A percentile compares a stretch with the other conserved stretches of the same genome.
Conservation (phyloP, 1,140 invertebrate genomes). For the Samia ricini region DNA sequence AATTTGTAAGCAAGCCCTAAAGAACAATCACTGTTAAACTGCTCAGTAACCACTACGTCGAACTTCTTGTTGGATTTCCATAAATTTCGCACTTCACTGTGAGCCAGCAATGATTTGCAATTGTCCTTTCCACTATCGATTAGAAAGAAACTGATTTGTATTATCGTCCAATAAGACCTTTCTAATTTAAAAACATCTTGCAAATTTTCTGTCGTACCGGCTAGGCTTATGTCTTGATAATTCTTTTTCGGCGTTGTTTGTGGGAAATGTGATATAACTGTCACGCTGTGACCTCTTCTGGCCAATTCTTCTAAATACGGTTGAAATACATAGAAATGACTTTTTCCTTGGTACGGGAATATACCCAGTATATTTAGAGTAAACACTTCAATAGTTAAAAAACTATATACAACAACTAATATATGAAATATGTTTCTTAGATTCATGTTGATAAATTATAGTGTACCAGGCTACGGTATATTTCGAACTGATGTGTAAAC, state of each 20-base stretch:
- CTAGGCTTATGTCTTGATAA: slow-evolving; percentile 79
- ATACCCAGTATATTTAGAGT: slow-evolving; percentile 79
- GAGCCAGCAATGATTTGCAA: slow-evolving; percentile 61
- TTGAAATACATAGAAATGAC: slow-evolving; percentile 85
- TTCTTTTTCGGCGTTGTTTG: slow-evolving; percentile 72
- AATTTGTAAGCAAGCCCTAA: slow-evolving; percentile 80
- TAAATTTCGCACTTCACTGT: slow-evolving; percentile 67
- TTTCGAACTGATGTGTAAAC: neutral
- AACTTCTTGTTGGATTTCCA: slow-evolving; percentile 72
- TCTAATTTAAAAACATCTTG: slow-evolving; percentile 41
- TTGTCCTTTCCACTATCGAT: slow-evolving; percentile 31
- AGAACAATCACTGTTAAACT: slow-evolving; percentile 84
- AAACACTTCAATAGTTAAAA: slow-evolving; percentile 23
- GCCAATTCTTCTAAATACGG: slow-evolving; percentile 81
- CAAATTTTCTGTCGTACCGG: slow-evolving; percentile 40
- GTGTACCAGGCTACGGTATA: neutral
- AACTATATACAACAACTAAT: neutral
- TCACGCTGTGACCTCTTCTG: slow-evolving; percentile 83
- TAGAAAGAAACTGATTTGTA: slow-evolving; percentile 32
- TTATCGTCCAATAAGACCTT: slow-evolving; percentile 38
- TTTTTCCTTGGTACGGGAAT: slow-evolving; percentile 83
- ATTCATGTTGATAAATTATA: slow-evolving; percentile 4
- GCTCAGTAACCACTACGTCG: slow-evolving; percentile 83
- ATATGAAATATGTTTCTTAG: neutral
- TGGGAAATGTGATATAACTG: slow-evolving; percentile 84